These are phyloP conservation scores for Ateles fusciceps DNA, from an alignment of 2,797 vertebrate species.

Conservation along the genomic window DNA sequence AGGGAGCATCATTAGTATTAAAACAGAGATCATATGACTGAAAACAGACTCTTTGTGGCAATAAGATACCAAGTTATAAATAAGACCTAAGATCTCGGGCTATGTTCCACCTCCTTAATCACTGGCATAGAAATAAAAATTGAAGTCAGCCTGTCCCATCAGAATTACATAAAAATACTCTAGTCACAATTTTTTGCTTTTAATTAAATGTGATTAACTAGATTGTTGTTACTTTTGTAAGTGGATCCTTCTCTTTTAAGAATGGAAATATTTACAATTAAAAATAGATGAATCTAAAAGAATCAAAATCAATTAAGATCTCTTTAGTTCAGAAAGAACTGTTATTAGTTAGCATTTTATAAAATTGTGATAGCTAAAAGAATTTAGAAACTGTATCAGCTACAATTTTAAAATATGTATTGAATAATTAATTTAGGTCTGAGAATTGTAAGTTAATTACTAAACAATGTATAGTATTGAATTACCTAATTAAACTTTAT, in stretches of 20 bases:
- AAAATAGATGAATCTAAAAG: neutral
- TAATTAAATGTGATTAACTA: neutral
- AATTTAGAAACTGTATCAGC: neutral
- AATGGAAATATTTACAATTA: neutral
- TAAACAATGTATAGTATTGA: too few species aligned
- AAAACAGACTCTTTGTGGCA: neutral
- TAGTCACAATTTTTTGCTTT: neutral
- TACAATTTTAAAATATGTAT: neutral
- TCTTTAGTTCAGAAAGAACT: neutral
- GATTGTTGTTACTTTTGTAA: neutral
- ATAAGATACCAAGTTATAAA: neutral
- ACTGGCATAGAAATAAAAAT: fast-evolving
- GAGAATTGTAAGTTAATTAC: neutral
- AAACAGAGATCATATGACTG: neutral
- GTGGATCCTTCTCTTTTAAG: neutral
- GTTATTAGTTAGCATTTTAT: neutral
- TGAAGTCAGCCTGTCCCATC: neutral
- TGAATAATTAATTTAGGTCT: neutral
- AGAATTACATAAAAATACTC: neutral
- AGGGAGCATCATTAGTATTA: neutral
- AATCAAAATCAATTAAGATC: neutral
- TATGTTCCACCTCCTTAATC: neutral
- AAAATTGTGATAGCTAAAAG: neutral
- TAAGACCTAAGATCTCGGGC: neutral
- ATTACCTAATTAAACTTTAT: neutral